Percentiles rank a stretch among this genome's conserved stretches.
Conservation (phyloP, 2,888 invertebrate species). For the Bimastos eiseni region DNA sequence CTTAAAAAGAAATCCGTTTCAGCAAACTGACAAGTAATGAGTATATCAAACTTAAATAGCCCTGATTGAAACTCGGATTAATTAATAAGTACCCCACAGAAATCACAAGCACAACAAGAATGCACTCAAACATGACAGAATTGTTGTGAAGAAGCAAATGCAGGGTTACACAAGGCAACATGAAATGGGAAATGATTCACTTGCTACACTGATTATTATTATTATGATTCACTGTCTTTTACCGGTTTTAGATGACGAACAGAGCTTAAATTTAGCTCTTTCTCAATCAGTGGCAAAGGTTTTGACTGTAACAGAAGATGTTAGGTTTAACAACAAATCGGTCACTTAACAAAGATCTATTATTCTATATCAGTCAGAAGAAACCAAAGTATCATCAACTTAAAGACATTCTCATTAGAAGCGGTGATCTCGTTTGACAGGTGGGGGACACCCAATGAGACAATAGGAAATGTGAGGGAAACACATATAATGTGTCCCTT, state of each 20-base stretch:
- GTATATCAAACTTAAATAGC: background rate
- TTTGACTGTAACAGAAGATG: conserved; percentile 8
- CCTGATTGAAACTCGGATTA: background rate
- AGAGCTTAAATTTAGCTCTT: conserved; percentile 9
- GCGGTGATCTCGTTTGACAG: no score
- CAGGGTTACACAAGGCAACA: conserved; percentile 4
- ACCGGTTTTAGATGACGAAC: conserved; percentile 7
- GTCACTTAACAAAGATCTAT: background rate
- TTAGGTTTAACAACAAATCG: background rate
- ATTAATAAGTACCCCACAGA: background rate
- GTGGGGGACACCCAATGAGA: no score
- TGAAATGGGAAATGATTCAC: background rate
- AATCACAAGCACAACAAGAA: conserved; percentile 4
- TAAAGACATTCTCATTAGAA: background rate
- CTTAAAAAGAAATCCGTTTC: background rate
- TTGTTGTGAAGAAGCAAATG: background rate
- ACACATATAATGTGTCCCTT: no score
- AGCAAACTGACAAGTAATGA: background rate
- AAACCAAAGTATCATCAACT: background rate
- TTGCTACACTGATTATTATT: background rate
- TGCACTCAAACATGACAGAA: background rate
- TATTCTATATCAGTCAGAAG: background rate
- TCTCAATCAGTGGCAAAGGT: conserved; percentile 7
- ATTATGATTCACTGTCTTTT: background rate
- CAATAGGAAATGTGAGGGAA: no score